Base-by-base conservation (phyloP, 2,113 vertebrate genomes). In the Gadus macrocephalus region DNA sequence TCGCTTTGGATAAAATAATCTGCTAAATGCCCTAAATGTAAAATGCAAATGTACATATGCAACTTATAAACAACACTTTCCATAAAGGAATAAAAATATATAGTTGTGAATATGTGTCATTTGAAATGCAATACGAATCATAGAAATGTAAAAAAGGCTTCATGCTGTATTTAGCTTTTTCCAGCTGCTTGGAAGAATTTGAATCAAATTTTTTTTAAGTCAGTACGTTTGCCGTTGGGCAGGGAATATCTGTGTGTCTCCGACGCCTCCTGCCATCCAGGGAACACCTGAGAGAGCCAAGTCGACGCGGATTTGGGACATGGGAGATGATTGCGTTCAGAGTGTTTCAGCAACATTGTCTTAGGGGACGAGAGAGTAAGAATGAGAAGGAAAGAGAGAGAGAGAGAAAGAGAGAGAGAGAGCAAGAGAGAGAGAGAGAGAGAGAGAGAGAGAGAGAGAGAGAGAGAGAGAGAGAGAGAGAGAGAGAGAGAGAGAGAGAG, bases 271-370 rank as follows among this genome's bases (percentile, higher is more conserved):
- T 74, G 14, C 42, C 72, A 70, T 83, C 72, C 71, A 70, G 67
- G 63, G 20, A 20, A 20, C 20, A 20, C 20, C 20, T 20, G 20
- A 20, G 20, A 20, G 27, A 71, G 71, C 72, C 64, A 58, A 59
- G 56, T 73, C 68, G 66, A 3, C 28, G 59, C 64, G 70, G 78
- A 60, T 84, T 81, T 64, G 71, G 31, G 71, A 67, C 79, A 81
- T 83, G 63, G 71, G 71, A 81, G 69, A 83, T 79, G 80, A 87
- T 85, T 80, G 69, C 71, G 81, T 83, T 83, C 70, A 81, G 74
- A 81, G 78, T 65, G 76, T 85, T 83, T 83, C 77, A 83, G 82
- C 85, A 80, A 83, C 75, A 77, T 76, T 83, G 69, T 81, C 82
- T 85, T 68, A 38, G 74, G 82, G 76, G 68, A 77, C 66, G 27